These are phyloP conservation scores for Lucilia cuprina DNA, from an alignment of 1,140 invertebrate genomes.

Conservation along the genomic window DNA sequence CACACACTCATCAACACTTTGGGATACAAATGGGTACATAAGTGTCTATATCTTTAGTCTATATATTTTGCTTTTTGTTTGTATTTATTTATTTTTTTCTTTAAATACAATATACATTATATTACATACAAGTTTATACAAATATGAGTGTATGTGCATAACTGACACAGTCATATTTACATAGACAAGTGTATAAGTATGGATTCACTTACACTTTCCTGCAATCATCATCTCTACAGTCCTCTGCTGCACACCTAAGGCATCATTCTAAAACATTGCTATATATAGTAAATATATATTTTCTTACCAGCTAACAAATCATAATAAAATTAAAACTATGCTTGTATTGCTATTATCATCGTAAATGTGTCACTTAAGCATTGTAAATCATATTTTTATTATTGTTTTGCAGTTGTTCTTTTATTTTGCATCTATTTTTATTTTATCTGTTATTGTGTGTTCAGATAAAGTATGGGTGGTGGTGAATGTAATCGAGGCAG, in stretches of 20 bases:
- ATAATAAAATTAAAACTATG: constrained; percentile 30
- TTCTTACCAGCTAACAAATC: constrained; percentile 7
- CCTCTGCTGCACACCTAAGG: background rate
- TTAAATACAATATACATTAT: background rate
- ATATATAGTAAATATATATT: background rate
- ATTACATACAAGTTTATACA: too few relatives aligned
- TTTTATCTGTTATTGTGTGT: background rate
- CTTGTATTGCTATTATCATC: background rate
- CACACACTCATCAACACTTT: background rate
- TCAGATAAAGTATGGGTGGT: background rate
- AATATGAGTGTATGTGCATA: too few relatives aligned
- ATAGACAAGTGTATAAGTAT: background rate
- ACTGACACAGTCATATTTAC: too few relatives aligned
- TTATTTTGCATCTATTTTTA: background rate
- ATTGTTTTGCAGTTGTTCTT: background rate
- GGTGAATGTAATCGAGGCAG: background rate
- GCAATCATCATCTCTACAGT: background rate
- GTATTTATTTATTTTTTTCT: too few relatives aligned
- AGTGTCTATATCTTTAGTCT: background rate
- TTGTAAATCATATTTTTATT: constrained; percentile 18
- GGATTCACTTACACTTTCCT: background rate
- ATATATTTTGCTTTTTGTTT: background rate
- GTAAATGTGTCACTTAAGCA: constrained; percentile 23
- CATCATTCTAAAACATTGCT: background rate
- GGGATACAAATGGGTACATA: background rate